Evolutionary conservation across 2,888 invertebrate species (phyloP), one percentile per base, ranked within the genome.

Genomic region (Nebria salina): DNA sequence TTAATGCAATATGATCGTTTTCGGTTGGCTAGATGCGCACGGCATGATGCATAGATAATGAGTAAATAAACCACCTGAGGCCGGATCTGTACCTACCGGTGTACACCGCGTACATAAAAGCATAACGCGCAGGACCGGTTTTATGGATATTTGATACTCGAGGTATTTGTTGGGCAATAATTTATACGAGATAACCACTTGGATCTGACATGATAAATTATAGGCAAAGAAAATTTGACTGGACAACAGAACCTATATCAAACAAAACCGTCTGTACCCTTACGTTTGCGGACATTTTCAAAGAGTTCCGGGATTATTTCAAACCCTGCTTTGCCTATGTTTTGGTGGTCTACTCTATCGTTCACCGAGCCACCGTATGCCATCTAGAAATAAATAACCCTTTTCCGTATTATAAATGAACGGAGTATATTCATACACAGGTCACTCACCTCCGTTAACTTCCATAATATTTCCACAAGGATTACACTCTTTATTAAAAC

Each of bases 121-220:
- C 70, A 70, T 70, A 70, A 26, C 11, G 34, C 20, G 20, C 25
- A 70, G 70, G 70, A 15, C 73, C 78, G 73, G 72, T 72, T 77
- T 74, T 66, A 66, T 34, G 79, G 79, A 79, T 74, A 79, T 79
- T 79, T 74, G 79, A 79, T 79, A 79, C 68, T 43, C 34, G 11
- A 68, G 74, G 74, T 79, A 79, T 79, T 79, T 79, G 79, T 74
- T 15, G 65, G 79, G 79, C 68, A 74, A 79, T 79, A 79, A 79
- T 79, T 79, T 79, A 79, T 79, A 74, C 75, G 74, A 79, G 79
- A 79, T 79, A 79, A 79, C 79, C 74, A 75, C 79, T 74, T 68
- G 79, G 79, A 79, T 79, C 65, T 80, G 75, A 75, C 80, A 80
- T 80, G 80, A 80, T 80, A 80, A 80, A 80, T 80, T 80, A 80